phyloP scores from a whole-genome alignment of 2,797 vertebrate genomes.

The Myotis daubentonii region DNA sequence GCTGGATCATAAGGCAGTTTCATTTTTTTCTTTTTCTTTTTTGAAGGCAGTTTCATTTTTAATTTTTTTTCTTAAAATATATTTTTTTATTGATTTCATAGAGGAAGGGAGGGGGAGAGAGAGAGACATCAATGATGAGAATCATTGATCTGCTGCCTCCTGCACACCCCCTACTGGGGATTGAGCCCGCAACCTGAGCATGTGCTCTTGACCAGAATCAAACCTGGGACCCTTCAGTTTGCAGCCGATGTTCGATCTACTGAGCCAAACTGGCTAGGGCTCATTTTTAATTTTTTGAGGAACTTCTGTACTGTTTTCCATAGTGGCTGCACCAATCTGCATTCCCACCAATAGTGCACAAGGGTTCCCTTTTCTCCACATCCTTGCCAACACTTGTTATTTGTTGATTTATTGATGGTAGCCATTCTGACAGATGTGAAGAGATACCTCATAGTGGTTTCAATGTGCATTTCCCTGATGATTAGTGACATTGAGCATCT shows the following conservation, averaged over 20 bases:
- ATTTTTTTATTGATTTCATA: neutral
- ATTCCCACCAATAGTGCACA: neutral
- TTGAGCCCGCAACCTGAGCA: too few relatives aligned
- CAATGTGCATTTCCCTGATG: neutral
- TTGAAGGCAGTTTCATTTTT: too few relatives aligned
- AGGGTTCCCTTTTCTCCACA: neutral
- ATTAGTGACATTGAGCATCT: neutral
- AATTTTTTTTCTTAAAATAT: too few relatives aligned
- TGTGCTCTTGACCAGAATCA: too few relatives aligned
- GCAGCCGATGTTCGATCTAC: too few relatives aligned
- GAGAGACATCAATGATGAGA: too few relatives aligned
- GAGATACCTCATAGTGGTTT: neutral
- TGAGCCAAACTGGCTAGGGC: too few relatives aligned
- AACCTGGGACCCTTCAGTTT: too few relatives aligned
- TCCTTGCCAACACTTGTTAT: neutral
- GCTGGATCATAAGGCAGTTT: neutral
- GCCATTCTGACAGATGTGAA: neutral
- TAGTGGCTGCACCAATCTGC: neutral
- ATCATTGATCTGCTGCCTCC: too few relatives aligned
- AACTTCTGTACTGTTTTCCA: neutral
- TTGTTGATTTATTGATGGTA: neutral
- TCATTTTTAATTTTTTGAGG: neutral
- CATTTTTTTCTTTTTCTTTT: neutral
- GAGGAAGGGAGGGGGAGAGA: too few relatives aligned
- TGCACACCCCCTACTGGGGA: too few relatives aligned